Conservation (phyloP, 2,797 vertebrate species). For the Gorsachius magnificus region DNA sequence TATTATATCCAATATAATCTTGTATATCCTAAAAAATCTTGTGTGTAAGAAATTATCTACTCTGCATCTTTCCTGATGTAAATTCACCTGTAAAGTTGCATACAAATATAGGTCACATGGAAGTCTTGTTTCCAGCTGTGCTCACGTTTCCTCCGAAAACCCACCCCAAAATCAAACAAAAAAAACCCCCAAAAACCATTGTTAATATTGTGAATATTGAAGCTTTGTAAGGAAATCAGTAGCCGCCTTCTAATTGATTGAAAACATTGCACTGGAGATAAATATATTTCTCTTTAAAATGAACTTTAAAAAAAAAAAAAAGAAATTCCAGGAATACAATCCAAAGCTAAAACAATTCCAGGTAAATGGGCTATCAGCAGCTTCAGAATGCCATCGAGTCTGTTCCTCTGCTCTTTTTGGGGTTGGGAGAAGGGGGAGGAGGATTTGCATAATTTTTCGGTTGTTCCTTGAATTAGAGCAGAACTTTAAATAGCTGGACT, state of each 20-base stretch:
- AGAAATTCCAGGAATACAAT: not conserved
- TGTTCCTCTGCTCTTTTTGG: not conserved
- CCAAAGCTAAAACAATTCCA: not conserved
- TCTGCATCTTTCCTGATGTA: not conserved
- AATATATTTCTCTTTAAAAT: not conserved
- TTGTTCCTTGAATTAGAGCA: constrained; percentile 17
- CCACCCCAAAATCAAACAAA: not conserved
- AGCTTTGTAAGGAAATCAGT: not conserved
- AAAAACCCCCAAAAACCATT: not conserved
- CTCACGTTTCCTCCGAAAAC: not conserved
- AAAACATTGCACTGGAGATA: not conserved
- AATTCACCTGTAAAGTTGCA: not conserved
- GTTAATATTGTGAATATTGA: not conserved
- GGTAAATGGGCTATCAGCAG: not conserved
- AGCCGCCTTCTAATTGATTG: not conserved
- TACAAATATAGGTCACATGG: not conserved
- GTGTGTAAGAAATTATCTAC: not conserved
- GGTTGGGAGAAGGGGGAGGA: not conserved
- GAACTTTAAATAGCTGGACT: constrained; percentile 41
- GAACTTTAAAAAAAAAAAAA: not conserved
- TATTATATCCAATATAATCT: not conserved
- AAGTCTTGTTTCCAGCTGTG: not conserved
- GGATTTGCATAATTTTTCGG: constrained; percentile 31
- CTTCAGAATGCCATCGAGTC: not conserved
- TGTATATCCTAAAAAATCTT: not conserved